Conservation (phyloP, 2,888 invertebrate species). For the Pegoplata infirma region DNA sequence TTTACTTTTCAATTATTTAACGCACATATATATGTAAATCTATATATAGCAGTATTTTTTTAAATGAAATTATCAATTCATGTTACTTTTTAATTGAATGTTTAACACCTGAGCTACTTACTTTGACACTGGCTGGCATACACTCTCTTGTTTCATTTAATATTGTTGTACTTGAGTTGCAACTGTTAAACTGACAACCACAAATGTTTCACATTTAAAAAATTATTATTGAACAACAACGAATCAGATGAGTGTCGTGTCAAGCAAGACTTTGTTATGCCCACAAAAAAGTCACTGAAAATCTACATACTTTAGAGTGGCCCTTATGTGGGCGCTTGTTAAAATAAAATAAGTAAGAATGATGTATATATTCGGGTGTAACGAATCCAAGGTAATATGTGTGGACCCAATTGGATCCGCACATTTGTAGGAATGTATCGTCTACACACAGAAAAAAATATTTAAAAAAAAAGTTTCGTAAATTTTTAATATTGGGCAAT, state of each 20-base stretch:
- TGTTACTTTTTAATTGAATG: slow-evolving; percentile 75
- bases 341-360: no score
- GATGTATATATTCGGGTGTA: background rate
- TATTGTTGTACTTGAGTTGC: slow-evolving; percentile 64
- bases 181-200: slow-evolving; percentile 58
- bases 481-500: no score
- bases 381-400: no score
- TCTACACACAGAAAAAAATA: no score
- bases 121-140: slow-evolving; percentile 68
- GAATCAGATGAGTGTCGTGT: slow-evolving; percentile 31
- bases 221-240: slow-evolving; percentile 52
- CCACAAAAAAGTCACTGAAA: slow-evolving; percentile 18
- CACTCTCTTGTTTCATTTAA: slow-evolving; percentile 69
- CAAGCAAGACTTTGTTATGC: slow-evolving; percentile 31
- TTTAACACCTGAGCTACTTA: slow-evolving; percentile 75
- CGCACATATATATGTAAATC: no score
- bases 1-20: no score
- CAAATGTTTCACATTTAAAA: slow-evolving; percentile 58
- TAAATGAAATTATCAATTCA: slow-evolving; percentile 55
- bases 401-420: no score
- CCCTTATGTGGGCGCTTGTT: no score
- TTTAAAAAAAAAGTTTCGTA: no score
- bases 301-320: slow-evolving; percentile 14
- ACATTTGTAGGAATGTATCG: no score
- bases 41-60: no score